Base-by-base conservation (phyloP, 2,888 invertebrate genomes). In the Microctonus hyperodae region DNA sequence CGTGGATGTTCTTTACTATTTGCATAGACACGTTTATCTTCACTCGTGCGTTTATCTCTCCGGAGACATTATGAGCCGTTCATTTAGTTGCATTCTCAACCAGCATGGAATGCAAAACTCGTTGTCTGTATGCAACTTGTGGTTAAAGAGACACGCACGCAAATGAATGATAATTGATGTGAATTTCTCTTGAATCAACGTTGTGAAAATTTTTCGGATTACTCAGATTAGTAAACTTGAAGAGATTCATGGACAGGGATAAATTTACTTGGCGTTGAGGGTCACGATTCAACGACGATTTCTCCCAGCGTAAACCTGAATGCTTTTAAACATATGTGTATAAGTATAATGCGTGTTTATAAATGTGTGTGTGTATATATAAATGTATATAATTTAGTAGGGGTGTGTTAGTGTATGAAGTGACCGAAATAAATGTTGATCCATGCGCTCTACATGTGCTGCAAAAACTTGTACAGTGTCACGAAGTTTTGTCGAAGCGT, bases 401-500 rank as follows among this genome's bases (percentile, higher is more conserved):
- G n/a, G 37, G 20, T 48, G 58, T 31, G 51, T 33, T 13, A 31
- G 57, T 28, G 20, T 40, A n/a, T 37, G 10, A 23, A 57, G 53
- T 48, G 64, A 61, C 68, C 33, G 40, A 69, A 70, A 66, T 70
- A 72, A 69, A 70, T 67, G 66, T 57, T 57, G 59, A 55, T 53
- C 65, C 64, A 25, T 58, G 65, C 62, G 13, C 2, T 37, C 3
- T 13, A 37, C 3, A 37, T 37, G n/a, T 64, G 62, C 59, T 58
- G 61, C 61, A 51, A 69, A 67, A 67, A 65, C n/a, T n/a, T n/a
- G n/a, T n/a, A n/a, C n/a, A n/a, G n/a, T 10, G 70, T 69, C 73
- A 70, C 68, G 64, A 65, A 69, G 68, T 70, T 72, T 73, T 69
- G 71, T 61, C 66, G 72, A 73, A 72, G 70, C 73, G 69, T 69